These are phyloP conservation scores for Sternotherus odoratus DNA, from an alignment of 2,797 vertebrate species.

Conservation along the genomic window DNA sequence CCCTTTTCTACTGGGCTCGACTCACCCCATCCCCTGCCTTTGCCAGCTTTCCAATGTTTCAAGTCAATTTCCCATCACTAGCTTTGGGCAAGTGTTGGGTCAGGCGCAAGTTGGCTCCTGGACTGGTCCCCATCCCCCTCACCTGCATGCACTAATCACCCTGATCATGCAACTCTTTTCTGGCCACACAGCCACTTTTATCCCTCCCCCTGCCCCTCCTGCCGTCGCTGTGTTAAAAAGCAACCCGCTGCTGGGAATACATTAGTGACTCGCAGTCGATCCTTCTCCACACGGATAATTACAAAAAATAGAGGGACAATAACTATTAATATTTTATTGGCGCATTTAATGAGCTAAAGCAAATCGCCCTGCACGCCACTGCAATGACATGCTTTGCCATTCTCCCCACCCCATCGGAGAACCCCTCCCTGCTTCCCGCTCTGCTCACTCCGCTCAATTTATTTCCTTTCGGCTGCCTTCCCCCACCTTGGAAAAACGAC, in stretches of 20 bases:
- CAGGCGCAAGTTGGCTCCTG: fast-evolving
- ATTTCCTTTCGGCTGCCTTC: conserved; percentile 56
- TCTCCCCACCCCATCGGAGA: conserved; percentile 54
- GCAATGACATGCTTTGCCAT: conserved; percentile 78
- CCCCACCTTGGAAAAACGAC: conserved; percentile 54
- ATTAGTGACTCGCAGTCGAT: conserved; percentile 80
- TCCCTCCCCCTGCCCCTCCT: conserved; percentile 38
- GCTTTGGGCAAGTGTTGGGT: not conserved
- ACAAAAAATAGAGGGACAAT: conserved; percentile 84
- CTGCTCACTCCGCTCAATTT: conserved; percentile 50
- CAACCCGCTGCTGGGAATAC: conserved; percentile 80
- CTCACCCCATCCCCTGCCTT: not conserved
- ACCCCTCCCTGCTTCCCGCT: conserved; percentile 66
- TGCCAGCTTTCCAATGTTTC: not conserved
- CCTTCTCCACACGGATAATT: conserved; percentile 81
- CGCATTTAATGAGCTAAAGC: conserved; percentile 82
- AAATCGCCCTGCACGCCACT: conserved; percentile 76
- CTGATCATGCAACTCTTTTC: conserved; percentile 73
- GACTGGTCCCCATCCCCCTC: not conserved
- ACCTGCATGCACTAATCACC: conserved; percentile 43
- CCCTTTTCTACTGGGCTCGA: not conserved
- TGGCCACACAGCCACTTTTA: conserved; percentile 68
- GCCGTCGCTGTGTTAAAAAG: conserved; percentile 76
- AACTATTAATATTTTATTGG: conserved; percentile 85
- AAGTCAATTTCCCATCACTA: not conserved